Evolutionary conservation across 2,888 invertebrate genomes (phyloP).

Genomic region (Limnephilus auricula): DNA sequence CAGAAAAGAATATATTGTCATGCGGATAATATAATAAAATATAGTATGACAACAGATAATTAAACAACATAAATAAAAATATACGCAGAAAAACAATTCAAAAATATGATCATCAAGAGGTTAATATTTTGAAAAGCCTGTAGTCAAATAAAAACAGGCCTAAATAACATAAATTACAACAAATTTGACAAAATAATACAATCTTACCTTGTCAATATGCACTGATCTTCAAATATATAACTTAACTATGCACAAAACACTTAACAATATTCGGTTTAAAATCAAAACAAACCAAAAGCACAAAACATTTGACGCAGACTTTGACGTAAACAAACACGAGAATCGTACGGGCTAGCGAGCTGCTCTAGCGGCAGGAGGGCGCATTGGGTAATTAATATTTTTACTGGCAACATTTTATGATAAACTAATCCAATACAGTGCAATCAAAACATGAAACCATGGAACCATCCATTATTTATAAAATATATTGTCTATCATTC

Average conservation of each 20-base stretch:
- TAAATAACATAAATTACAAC: not conserved
- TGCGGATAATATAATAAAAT: too few species aligned
- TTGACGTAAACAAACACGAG: conserved; percentile 33
- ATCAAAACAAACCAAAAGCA: conserved; percentile 25
- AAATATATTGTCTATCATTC: not conserved
- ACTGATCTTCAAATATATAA: not conserved
- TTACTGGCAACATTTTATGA: not conserved
- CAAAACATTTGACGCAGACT: not conserved
- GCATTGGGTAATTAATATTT: not conserved
- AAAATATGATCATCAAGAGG: not conserved
- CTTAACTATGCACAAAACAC: not conserved
- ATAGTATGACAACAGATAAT: too few species aligned
- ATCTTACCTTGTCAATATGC: not conserved
- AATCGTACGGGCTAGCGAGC: not conserved
- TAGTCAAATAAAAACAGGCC: not conserved
- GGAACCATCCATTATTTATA: too few species aligned
- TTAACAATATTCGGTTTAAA: conserved; percentile 18
- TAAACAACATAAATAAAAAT: not conserved
- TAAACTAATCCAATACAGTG: too few species aligned
- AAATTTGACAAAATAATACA: not conserved
- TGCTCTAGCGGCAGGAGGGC: not conserved
- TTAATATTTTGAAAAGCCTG: not conserved
- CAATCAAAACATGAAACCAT: not conserved
- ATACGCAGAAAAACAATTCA: not conserved
- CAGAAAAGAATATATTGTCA: too few species aligned